phyloP scores from a whole-genome alignment of 2,113 vertebrate species.

The Erpornis zantholeuca region DNA sequence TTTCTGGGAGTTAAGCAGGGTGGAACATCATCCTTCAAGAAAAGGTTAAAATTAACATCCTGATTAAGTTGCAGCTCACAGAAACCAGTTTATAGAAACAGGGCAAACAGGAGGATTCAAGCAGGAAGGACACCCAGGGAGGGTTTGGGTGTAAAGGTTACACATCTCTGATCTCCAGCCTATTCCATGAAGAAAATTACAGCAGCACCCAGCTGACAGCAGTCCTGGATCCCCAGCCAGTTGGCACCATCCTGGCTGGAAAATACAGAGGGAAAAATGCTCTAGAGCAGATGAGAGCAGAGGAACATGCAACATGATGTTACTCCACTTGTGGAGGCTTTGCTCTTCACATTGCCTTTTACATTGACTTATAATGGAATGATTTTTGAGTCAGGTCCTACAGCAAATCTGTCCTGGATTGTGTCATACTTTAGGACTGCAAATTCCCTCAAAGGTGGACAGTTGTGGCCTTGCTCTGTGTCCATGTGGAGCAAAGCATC shows the following conservation, averaged over 20 bases:
- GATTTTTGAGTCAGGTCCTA: background rate
- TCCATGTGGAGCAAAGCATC: background rate
- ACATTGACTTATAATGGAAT: background rate
- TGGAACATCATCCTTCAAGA: background rate
- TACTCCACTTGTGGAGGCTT: background rate
- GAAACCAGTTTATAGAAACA: background rate
- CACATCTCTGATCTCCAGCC: background rate
- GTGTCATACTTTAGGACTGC: background rate
- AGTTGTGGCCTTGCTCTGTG: background rate
- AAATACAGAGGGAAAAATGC: background rate
- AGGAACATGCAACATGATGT: background rate
- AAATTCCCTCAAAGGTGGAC: background rate
- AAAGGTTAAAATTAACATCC: constrained; percentile 51
- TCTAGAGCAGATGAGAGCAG: background rate
- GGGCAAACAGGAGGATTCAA: background rate
- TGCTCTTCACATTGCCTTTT: background rate
- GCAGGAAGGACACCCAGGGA: background rate
- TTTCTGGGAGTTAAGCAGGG: background rate
- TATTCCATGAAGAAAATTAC: background rate
- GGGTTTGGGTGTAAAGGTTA: background rate
- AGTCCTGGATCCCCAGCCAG: background rate
- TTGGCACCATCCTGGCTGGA: background rate
- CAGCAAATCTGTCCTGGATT: background rate
- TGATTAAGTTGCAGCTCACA: constrained; percentile 4
- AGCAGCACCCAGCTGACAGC: background rate